These are phyloP conservation scores for Phoxinus dragarum DNA, from an alignment of 2,797 vertebrate species.

Conservation along the genomic window DNA sequence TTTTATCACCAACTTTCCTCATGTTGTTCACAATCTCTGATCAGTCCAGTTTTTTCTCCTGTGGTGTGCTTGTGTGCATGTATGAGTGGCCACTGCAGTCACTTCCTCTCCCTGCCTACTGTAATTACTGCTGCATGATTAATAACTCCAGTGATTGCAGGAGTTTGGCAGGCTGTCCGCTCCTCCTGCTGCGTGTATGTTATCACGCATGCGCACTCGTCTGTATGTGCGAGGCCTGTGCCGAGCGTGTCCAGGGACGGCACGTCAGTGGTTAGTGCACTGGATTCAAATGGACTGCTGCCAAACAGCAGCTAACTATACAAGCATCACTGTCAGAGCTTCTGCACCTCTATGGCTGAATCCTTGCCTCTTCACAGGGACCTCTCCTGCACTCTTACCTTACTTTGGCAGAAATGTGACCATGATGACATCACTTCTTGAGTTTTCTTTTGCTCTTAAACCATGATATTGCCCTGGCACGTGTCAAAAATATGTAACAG, in stretches of 20 bases:
- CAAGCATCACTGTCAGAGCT: constrained; percentile 37
- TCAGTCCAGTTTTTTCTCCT: background rate
- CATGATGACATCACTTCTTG: background rate
- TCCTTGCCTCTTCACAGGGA: background rate
- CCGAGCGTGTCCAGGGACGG: background rate
- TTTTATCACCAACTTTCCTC: background rate
- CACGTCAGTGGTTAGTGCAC: constrained; percentile 5
- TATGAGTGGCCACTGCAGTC: constrained; percentile 14
- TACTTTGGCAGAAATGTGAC: background rate
- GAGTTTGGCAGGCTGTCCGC: background rate
- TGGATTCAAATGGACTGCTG: constrained; percentile 15
- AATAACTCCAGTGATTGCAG: constrained; percentile 22
- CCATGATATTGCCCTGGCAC: too few relatives aligned
- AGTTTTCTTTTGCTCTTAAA: background rate
- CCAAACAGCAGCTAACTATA: constrained; percentile 32
- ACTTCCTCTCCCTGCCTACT: background rate
- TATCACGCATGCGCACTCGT: background rate
- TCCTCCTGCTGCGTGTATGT: background rate
- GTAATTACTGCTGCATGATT: constrained; percentile 31
- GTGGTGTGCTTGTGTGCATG: background rate
- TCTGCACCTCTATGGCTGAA: background rate
- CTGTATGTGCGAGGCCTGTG: constrained; percentile 5
- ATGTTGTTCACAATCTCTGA: background rate
- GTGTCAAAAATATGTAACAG: background rate
- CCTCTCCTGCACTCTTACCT: background rate